These are phyloP conservation scores for Limnephilus lunatus DNA, from an alignment of 2,888 invertebrate genomes.

Conservation along the genomic window DNA sequence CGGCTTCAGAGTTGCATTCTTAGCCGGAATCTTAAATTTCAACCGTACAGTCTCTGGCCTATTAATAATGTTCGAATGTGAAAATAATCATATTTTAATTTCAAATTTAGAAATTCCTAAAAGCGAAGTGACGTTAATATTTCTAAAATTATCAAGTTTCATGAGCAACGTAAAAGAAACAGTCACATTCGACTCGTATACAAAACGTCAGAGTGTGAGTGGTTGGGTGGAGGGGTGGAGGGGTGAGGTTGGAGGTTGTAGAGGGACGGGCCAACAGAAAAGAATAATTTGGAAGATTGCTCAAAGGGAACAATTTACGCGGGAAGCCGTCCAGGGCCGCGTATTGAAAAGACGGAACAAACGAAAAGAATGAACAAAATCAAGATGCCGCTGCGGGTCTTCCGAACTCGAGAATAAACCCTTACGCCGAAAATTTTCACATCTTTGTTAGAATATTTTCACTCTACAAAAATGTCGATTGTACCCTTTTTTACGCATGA, in stretches of 20 bases:
- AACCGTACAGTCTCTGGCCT: too few relatives aligned
- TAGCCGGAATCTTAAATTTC: too few relatives aligned
- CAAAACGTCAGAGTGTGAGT: slow-evolving; percentile 30
- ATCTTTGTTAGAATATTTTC: not conserved
- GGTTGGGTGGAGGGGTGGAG: not conserved
- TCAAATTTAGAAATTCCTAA: not conserved
- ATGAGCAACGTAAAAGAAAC: not conserved
- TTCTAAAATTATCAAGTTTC: not conserved
- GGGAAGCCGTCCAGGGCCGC: slow-evolving; percentile 72
- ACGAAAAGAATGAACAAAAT: slow-evolving; percentile 56
- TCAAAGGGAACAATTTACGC: slow-evolving; percentile 73
- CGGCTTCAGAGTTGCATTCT: too few relatives aligned
- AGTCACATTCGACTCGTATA: slow-evolving; percentile 45
- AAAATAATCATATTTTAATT: not conserved
- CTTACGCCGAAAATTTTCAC: not conserved
- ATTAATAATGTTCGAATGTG: not conserved
- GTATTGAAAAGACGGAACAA: slow-evolving; percentile 65
- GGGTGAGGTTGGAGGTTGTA: not conserved
- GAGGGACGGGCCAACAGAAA: slow-evolving; percentile 67
- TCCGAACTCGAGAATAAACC: slow-evolving; percentile 40
- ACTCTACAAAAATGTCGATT: not conserved
- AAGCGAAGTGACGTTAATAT: not conserved
- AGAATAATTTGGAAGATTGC: slow-evolving; percentile 74
- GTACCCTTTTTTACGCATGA: not conserved
- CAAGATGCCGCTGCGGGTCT: slow-evolving; percentile 62